Evolutionary conservation across 2,113 vertebrate species (phyloP), one percentile per base, ranked within the genome.

Genomic region (Rhipidura dahli): DNA sequence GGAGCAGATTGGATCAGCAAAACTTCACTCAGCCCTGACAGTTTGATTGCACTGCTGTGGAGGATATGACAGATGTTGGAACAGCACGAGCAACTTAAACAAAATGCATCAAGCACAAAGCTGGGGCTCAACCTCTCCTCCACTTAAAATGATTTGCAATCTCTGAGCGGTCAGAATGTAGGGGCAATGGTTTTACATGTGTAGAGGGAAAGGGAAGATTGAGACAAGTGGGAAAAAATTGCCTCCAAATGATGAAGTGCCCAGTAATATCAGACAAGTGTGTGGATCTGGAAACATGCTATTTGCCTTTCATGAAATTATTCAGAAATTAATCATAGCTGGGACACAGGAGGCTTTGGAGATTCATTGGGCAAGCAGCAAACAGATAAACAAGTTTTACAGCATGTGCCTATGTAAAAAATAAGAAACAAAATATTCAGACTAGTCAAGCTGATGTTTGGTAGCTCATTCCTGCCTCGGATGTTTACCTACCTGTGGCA

Each of bases 61-160:
- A 94, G 87, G 92, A 75, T 89, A 92, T 94, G 95, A 94, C 94
- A 97, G 97, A 95, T 95, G 96, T 76, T 87, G 61, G 69, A 94
- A 71, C 77, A 85, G 87, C 90, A 93, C 64, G 47, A 96, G 73
- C 47, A 90, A 77, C 63, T 66, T 63, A 89, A 90, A 80, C 92
- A 93, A 92, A 94, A 94, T 95, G 57, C 63, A 87, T 76, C 65
- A 86, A 50, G 83, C 63, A 39, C 93, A 87, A 81, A 66, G 54
- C 70, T 66, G 82, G 37, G 37, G 30, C 79, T 83, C 72, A 71
- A 45, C 57, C 33, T 75, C 71, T 72, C 61, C 63, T 82, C 66
- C 54, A 65, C 47, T 89, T 83, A 72, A 54, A 91, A 31, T 84
- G 73, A 96, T 80, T 95, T 91, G 51, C 71, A 93, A 9, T 64